phyloP scores from a whole-genome alignment of 2,888 invertebrate species.

The Punctoribates punctum region DNA sequence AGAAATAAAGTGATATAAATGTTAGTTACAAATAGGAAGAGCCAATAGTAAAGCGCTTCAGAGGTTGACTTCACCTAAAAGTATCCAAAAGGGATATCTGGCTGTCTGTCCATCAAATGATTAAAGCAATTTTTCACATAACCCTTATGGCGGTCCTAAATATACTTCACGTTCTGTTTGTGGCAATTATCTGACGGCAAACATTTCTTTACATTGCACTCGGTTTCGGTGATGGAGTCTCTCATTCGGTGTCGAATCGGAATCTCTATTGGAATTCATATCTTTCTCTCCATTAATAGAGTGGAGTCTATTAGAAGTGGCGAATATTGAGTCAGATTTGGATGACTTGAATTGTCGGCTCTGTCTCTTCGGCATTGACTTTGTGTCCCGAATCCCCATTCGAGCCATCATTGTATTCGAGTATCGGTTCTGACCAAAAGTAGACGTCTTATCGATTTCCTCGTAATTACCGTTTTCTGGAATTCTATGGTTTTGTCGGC shows the following conservation, averaged over 20 bases:
- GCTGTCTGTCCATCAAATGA: too few relatives aligned
- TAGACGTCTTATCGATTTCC: neutral
- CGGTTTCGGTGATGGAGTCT: neutral
- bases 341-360: constrained; percentile 43
- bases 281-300: constrained; percentile 19
- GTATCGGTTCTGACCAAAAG: neutral
- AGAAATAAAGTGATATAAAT: neutral
- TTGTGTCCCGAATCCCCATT: constrained; percentile 34
- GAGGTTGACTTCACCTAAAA: too few relatives aligned
- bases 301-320: constrained; percentile 25
- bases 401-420: neutral
- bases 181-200: constrained; percentile 21
- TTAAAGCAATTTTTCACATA: too few relatives aligned
- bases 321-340: constrained; percentile 45
- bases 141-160: too few relatives aligned
- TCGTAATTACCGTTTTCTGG: neutral
- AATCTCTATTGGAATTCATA: neutral
- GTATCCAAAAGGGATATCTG: too few relatives aligned
- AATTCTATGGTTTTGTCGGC: neutral
- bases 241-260: neutral
- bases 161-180: neutral
- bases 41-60: too few relatives aligned
- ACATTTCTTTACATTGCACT: constrained; percentile 1
- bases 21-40: too few relatives aligned
- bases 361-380: constrained; percentile 45